phyloP scores from a whole-genome alignment of 2,888 invertebrate species.

The Sabatieria punctata region DNA sequence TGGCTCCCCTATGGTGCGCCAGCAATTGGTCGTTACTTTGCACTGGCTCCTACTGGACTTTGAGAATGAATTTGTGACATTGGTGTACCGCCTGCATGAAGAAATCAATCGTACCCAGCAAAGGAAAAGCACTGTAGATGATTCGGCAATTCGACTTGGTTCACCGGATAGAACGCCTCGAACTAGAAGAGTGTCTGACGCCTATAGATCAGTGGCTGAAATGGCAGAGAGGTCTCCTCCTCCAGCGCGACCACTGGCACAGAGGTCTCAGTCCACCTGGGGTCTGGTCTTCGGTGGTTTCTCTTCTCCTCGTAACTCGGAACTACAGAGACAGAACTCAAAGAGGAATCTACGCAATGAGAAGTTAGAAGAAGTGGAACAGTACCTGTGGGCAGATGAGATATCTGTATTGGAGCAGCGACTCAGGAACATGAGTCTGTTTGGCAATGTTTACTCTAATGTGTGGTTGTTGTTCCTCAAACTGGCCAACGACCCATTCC shows the following conservation, averaged over 20 bases:
- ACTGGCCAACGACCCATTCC: conserved; percentile 70
- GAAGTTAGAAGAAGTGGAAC: not conserved
- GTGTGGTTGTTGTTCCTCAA: conserved; percentile 64
- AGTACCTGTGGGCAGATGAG: not conserved
- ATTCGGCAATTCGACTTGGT: too few species aligned
- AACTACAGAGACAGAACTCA: not conserved
- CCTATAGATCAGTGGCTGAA: too few species aligned
- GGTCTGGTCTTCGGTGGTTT: too few species aligned
- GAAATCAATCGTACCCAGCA: conserved; percentile 1
- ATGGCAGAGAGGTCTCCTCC: too few species aligned
- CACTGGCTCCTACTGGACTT: conserved; percentile 56
- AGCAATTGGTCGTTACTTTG: conserved; percentile 48
- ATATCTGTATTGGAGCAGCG: not conserved
- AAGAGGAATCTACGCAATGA: not conserved
- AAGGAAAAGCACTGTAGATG: too few species aligned
- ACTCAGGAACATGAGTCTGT: not conserved
- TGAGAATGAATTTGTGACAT: conserved; percentile 59
- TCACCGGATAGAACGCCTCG: too few species aligned
- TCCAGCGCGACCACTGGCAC: too few species aligned
- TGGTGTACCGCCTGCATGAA: conserved; percentile 14
- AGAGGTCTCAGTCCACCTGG: too few species aligned
- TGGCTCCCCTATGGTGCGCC: conserved; percentile 60
- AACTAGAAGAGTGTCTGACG: too few species aligned
- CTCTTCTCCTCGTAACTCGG: too few species aligned
- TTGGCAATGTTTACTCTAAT: conserved; percentile 51